These are phyloP conservation scores for Eilema caniola DNA, from an alignment of 2,888 invertebrate species.

Conservation along the genomic window DNA sequence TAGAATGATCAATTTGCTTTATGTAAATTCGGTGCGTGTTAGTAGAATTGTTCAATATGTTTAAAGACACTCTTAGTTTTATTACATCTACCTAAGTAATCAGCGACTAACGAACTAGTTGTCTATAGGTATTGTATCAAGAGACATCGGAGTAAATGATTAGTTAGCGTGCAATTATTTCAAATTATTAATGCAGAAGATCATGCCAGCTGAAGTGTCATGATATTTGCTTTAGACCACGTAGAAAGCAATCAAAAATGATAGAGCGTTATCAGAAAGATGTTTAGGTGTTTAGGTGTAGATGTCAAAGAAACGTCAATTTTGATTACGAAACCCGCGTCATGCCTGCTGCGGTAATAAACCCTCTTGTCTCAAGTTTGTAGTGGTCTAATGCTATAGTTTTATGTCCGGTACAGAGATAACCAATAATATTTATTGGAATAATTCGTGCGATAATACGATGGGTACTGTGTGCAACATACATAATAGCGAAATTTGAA, in stretches of 20 bases:
- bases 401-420: conserved; percentile 53
- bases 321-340: conserved; percentile 51
- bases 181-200: neutral
- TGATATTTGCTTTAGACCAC: neutral
- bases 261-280: too few species aligned
- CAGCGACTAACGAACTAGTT: too few species aligned
- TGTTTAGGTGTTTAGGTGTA: conserved; percentile 24
- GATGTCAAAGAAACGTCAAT: conserved; percentile 53
- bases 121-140: too few species aligned
- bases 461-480: neutral
- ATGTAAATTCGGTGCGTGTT: neutral
- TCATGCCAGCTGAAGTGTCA: neutral
- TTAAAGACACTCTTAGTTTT: neutral
- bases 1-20: neutral
- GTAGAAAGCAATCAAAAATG: too few species aligned
- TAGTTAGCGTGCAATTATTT: neutral
- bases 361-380: conserved; percentile 55
- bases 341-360: conserved; percentile 62
- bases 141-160: too few species aligned
- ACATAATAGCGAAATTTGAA: neutral
- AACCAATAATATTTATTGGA: conserved; percentile 50
- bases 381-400: conserved; percentile 54
- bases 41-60: neutral
- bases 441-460: conserved; percentile 27
- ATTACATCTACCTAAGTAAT: neutral